Evolutionary conservation across 2,888 invertebrate species (phyloP).

Genomic region (Hydraecia micacea): DNA sequence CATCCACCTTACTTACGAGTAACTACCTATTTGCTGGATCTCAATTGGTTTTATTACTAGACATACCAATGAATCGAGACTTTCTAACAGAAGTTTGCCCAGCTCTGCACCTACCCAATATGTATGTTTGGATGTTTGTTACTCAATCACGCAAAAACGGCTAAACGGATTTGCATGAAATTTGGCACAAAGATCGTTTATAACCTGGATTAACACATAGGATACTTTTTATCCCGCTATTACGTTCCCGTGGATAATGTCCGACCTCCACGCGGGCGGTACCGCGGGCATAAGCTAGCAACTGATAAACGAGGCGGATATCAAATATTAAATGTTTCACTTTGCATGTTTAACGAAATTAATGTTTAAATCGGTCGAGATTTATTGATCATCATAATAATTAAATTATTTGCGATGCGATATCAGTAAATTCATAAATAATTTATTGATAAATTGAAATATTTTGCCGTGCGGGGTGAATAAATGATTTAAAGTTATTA

Average conservation of each 20-base stretch:
- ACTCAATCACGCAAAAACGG: neutral
- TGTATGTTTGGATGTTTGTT: neutral
- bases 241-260: neutral
- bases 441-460: constrained; percentile 11
- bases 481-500: constrained; percentile 9
- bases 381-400: constrained; percentile 15
- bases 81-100: neutral
- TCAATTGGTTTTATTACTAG: neutral
- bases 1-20: neutral
- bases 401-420: constrained; percentile 10
- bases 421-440: neutral
- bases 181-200: neutral
- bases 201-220: neutral
- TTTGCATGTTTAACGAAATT: neutral
- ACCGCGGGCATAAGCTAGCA: neutral
- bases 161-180: neutral
- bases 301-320: neutral
- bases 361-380: constrained; percentile 3
- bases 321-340: neutral
- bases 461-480: neutral
- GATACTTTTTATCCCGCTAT: neutral
- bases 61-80: neutral
- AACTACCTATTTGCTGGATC: neutral
- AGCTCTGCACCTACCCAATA: neutral
- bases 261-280: neutral